Conservation (phyloP, 2,797 vertebrate species). For the Calcarius lapponicus region DNA sequence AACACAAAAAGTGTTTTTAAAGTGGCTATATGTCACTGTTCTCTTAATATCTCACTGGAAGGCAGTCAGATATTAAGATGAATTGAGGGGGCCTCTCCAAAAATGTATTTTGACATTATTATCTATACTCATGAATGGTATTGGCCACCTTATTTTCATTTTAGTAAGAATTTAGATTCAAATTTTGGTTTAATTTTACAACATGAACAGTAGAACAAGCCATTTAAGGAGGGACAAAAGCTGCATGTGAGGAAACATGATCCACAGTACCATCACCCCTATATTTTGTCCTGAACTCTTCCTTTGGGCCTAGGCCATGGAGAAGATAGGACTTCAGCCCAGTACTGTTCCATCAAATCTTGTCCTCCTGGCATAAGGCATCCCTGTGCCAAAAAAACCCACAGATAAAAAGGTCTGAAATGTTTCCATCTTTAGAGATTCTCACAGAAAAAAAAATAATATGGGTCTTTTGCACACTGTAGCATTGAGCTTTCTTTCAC, state of each 20-base stretch:
- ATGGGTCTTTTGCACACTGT: background rate
- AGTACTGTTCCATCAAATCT: background rate
- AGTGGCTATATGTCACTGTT: background rate
- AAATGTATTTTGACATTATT: background rate
- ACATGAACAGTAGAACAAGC: background rate
- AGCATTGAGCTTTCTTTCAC: background rate
- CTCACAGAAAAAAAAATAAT: background rate
- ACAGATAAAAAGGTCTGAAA: background rate
- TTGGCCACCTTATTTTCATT: background rate
- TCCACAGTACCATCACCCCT: background rate
- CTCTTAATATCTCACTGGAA: background rate
- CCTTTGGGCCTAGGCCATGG: background rate
- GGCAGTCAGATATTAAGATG: background rate
- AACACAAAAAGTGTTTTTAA: background rate
- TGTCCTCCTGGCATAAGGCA: background rate
- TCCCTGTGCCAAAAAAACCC: background rate
- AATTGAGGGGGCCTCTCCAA: background rate
- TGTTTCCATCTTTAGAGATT: background rate
- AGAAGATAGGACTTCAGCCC: accelerated
- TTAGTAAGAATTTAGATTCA: background rate
- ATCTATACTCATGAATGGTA: background rate
- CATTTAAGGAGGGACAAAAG: background rate
- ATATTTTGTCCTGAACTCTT: background rate
- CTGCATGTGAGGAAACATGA: background rate
- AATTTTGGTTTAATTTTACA: background rate